These are phyloP conservation scores for Sebastes trivittatus DNA, from an alignment of 2,797 vertebrate species.

Conservation along the genomic window DNA sequence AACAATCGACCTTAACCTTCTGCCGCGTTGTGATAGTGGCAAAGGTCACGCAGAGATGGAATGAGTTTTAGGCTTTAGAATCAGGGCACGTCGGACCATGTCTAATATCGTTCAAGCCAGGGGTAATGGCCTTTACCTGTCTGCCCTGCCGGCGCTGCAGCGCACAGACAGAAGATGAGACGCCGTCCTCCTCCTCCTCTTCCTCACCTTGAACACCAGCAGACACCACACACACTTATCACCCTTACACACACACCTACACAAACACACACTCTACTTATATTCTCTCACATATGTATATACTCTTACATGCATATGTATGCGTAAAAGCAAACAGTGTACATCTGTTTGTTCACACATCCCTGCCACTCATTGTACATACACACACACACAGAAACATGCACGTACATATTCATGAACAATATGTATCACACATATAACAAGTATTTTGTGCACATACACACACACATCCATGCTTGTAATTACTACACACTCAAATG, in stretches of 20 bases:
- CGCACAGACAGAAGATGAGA: constrained; percentile 1
- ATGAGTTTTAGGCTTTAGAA: constrained; percentile 46
- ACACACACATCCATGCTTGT: not conserved
- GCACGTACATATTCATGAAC: not conserved
- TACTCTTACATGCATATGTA: not conserved
- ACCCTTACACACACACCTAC: not conserved
- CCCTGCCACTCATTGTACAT: not conserved
- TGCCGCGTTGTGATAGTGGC: constrained; percentile 23
- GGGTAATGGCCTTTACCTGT: constrained; percentile 61
- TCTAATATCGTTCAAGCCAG: constrained; percentile 29
- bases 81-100: constrained; percentile 57
- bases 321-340: not conserved
- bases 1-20: constrained; percentile 56
- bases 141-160: not conserved
- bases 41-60: constrained; percentile 49
- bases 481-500: not conserved
- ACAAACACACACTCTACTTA: not conserved
- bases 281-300: not conserved
- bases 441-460: not conserved
- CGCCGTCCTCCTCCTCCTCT: not conserved
- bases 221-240: not conserved
- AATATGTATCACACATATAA: not conserved
- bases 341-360: not conserved
- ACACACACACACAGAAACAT: not conserved
- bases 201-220: constrained; percentile 45